Conservation (phyloP, 2,888 invertebrate species). For the Nephrocerus scutellatus region DNA sequence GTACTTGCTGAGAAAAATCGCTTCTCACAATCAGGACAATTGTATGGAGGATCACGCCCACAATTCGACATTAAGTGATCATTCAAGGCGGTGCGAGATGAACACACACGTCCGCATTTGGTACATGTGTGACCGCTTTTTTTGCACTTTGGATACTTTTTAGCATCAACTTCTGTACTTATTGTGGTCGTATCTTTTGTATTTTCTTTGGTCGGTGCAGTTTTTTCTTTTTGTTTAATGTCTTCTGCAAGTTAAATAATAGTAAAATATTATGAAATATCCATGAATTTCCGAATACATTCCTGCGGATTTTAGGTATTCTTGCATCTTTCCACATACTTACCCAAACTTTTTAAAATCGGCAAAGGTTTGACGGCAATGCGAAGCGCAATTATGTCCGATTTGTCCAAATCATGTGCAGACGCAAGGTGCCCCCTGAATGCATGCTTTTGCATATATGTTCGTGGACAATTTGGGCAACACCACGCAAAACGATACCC, state of each 20-base stretch:
- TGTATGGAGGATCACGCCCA: constrained; percentile 24
- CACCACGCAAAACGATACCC: constrained; percentile 29
- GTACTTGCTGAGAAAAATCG: constrained; percentile 36
- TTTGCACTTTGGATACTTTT: neutral
- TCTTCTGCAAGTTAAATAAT: neutral
- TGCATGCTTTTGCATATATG: constrained; percentile 24
- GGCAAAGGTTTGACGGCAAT: constrained; percentile 25
- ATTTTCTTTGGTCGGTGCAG: neutral
- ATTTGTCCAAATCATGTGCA: constrained; percentile 18
- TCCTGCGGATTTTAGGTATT: too few species aligned
- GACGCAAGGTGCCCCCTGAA: constrained; percentile 27
- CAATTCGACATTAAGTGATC: constrained; percentile 28
- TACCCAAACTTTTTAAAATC: constrained; percentile 1
- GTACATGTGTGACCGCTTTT: constrained; percentile 21
- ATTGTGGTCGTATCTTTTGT: too few species aligned
- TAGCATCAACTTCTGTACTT: constrained; percentile 12
- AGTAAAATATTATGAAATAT: too few species aligned
- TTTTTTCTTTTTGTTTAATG: constrained; percentile 3
- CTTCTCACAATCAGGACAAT: constrained; percentile 34
- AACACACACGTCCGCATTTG: constrained; percentile 27
- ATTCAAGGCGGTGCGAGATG: constrained; percentile 22
- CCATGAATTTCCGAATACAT: too few species aligned
- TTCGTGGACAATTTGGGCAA: constrained; percentile 29
- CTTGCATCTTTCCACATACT: too few species aligned
- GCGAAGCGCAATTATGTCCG: constrained; percentile 17